Evolutionary conservation across 2,888 invertebrate genomes (phyloP).

Genomic region (Aphrophora alni): DNA sequence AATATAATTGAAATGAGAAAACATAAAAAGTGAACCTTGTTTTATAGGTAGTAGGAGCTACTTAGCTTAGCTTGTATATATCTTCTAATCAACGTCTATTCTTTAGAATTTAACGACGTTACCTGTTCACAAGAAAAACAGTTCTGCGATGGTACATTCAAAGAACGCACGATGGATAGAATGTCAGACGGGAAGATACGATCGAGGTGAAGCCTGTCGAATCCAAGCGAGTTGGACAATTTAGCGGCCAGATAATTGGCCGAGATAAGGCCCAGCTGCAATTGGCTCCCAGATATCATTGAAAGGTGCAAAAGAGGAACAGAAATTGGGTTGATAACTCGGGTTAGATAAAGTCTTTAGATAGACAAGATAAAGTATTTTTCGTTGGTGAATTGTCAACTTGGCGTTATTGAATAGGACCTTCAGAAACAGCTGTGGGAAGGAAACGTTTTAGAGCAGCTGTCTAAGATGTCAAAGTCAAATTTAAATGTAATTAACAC

Average conservation of each 20-base stretch:
- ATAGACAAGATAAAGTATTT: background rate
- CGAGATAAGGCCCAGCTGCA: slow-evolving; percentile 6
- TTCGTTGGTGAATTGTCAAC: slow-evolving; percentile 1
- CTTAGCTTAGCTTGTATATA: background rate
- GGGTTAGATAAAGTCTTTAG: background rate
- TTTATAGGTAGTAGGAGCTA: background rate
- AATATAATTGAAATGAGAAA: background rate
- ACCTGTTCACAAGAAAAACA: background rate
- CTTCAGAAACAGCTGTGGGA: background rate
- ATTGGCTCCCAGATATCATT: background rate
- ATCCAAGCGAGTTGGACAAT: background rate
- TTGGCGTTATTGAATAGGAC: background rate
- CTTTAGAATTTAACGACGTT: background rate
- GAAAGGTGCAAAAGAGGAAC: background rate
- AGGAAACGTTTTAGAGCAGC: background rate
- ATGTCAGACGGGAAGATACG: background rate
- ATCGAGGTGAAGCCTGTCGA: background rate
- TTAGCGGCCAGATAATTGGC: background rate
- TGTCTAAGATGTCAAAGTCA: background rate
- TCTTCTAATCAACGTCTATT: background rate
- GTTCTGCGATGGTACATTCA: background rate
- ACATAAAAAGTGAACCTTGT: background rate
- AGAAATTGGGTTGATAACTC: background rate
- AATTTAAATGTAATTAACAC: background rate
- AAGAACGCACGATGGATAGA: slow-evolving; percentile 4